Base-by-base conservation (phyloP, 2,797 vertebrate genomes). In the Gymnoscopelus braueri region DNA sequence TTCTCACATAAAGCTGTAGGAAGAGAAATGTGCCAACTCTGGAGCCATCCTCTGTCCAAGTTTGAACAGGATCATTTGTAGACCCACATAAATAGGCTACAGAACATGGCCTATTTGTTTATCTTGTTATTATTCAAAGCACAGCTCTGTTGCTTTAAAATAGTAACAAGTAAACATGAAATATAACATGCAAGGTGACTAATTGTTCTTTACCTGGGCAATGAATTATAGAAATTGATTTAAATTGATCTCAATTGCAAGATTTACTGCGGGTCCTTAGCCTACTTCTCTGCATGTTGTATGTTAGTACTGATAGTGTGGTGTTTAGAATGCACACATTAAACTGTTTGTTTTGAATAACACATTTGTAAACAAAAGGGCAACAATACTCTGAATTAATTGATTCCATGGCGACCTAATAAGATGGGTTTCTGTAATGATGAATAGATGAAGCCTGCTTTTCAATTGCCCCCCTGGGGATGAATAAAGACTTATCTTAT, bases 101-200 rank as follows among this genome's bases (percentile, higher is more conserved):
- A 77, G 66, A 62, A 57, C 70, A 68, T 60, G 51, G 14, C 77
- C 52, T 81, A 24, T 79, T 82, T 75, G 78, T 82, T 85, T 56
- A 75, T 74, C 67, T 84, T 75, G 74, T 85, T 71, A 80, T 63
- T 60, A 55, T 56, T 32, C 58, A 32, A 73, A 72, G 77, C 79
- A 74, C 71, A 62, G 65, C 73, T 54, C 73, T 39, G 39, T 39
- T 10, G 39, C 39, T 44, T 10, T 44, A 44, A 44, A 44, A 44
- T 44, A 44, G 39, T 44, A 44, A 44, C 39, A 44, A 7, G 39
- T 44, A 44, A 44, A 44, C 39, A 44, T 9, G 39, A 44, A 44
- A 10, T 44, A 44, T 44, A 44, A 44, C 39, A 44, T 44, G 39
- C 39, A 7, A 10, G 39, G 39, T 44, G 8, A 65, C 61, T 61